Evolutionary conservation across 2,888 invertebrate species (phyloP), one percentile per base, ranked within the genome.

Genomic region (Calliphora vomitoria): DNA sequence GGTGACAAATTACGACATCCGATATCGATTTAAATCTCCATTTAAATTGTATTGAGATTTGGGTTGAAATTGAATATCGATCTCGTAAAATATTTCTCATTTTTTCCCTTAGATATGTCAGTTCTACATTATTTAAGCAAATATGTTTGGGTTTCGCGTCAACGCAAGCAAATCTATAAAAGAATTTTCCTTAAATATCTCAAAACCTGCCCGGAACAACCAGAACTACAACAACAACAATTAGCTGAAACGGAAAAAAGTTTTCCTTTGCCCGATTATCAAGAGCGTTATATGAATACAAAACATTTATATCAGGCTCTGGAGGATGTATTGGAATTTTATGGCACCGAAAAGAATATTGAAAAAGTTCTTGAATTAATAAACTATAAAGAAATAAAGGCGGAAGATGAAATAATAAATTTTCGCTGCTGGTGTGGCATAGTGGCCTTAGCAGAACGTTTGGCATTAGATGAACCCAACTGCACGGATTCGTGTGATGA

Each of bases 391-490:
- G 71, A 89, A 5, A 47, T 89, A n/a, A 68, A 71, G 86, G 64
- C 82, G 20, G 31, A 90, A 6, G 58, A 41, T 13, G 76, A 89
- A 79, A 91, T 96, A 64, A 85, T 93, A 44, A 95, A 96, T 90
- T 97, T 97, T 92, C 95, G 96, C 31, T 95, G 95, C 0, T 97
- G 97, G 96, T 97, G 97, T 90, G 97, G 97, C 0, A 93, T 98
- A 53, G 96, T 96, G 89, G 97, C 97, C 0, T 94, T 96, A 78
- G 96, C 96, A 88, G 98, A 98, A 92, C 94, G 98, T 75, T 94
- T 93, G 74, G 92, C 92, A 3, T 82, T 93, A 50, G 89, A 91
- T 4, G 90, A 91, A 88, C 95, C 31, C 91, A 94, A 8, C 0
- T 89, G 89, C 50, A 95, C 95, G 2, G 97, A 97, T 94, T 96